Evolutionary conservation across 1,140 invertebrate species (phyloP), one percentile per base, ranked within the genome.

Genomic region (Calliphora vicina): DNA sequence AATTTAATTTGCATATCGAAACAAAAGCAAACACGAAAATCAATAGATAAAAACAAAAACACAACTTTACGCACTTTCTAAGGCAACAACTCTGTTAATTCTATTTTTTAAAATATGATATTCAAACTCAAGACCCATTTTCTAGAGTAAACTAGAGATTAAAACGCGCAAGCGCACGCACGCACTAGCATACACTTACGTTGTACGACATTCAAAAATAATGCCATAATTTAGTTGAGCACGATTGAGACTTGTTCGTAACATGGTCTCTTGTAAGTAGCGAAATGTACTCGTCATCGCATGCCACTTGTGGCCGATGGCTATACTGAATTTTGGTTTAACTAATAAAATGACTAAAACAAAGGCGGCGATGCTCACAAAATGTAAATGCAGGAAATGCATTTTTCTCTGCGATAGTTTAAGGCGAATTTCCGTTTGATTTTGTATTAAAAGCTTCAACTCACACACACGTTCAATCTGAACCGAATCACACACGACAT

Each of bases 141-240:
- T 35, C 35, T n/a, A n/a, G n/a, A n/a, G n/a, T n/a, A n/a, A n/a
- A n/a, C n/a, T n/a, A 12, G 13, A 50, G 15, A 50, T 6, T 12
- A 17, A 50, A 13, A 10, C 12, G 3, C 45, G 45, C 45, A n/a
- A 13, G 45, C 45, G 45, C 45, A 50, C 45, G 45, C 45, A 50
- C 9, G 45, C n/a, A n/a, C n/a, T n/a, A n/a, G n/a, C 23, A 15
- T n/a, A 26, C 83, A 84, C 88, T 87, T 84, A 89, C 88, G 87
- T 86, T 78, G 88, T 88, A 45, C 88, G 88, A 42, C 88, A 89
- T 82, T 89, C 87, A n/a, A 89, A 89, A 71, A 89, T 86, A 25
- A 89, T 89, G 1, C 88, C 88, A 27, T 86, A 84, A 73, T 89
- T 89, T 0, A 89, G 88, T 73, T 86, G 85, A 0, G 88, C 88